A percentile compares a stretch with the other conserved stretches of the same genome.
phyloP scores from a whole-genome alignment of 2,888 invertebrate genomes.

The Drosophila acutilabella region DNA sequence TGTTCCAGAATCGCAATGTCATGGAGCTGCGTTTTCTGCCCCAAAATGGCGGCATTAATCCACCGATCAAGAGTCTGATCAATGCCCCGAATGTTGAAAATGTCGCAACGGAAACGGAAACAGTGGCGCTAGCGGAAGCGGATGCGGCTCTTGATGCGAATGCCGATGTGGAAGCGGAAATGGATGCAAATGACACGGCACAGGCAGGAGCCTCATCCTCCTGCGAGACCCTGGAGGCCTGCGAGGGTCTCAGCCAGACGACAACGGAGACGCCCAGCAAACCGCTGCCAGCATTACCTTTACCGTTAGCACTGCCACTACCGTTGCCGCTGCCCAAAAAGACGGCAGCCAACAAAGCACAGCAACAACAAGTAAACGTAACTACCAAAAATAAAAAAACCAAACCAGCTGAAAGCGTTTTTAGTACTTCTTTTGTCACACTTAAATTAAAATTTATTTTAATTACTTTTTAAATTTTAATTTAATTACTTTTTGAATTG shows the following conservation, averaged over 20 bases:
- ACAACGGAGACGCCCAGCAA: constrained; percentile 73
- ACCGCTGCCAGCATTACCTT: constrained; percentile 66
- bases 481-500: no score
- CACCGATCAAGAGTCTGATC: constrained; percentile 23
- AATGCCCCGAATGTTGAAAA: constrained; percentile 27
- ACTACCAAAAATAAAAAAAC: constrained; percentile 40
- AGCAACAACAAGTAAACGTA: constrained; percentile 58
- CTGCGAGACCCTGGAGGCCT: constrained; percentile 82
- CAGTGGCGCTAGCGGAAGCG: constrained; percentile 7
- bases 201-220: constrained; percentile 78
- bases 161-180: constrained; percentile 13
- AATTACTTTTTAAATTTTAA: no score
- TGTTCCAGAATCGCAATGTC: constrained; percentile 85
- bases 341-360: constrained; percentile 45
- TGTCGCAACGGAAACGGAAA: constrained; percentile 18
- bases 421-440: constrained; percentile 11
- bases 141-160: constrained; percentile 16
- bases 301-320: constrained; percentile 51
- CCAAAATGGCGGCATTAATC: constrained; percentile 32
- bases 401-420: constrained; percentile 42
- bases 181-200: constrained; percentile 14
- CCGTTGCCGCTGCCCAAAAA: constrained; percentile 64
- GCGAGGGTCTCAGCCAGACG: constrained; percentile 69
- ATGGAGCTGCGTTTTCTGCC: constrained; percentile 85
- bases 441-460: neutral